Evolutionary conservation across 2,113 vertebrate species (phyloP).

Genomic region (Lonchura striata): DNA sequence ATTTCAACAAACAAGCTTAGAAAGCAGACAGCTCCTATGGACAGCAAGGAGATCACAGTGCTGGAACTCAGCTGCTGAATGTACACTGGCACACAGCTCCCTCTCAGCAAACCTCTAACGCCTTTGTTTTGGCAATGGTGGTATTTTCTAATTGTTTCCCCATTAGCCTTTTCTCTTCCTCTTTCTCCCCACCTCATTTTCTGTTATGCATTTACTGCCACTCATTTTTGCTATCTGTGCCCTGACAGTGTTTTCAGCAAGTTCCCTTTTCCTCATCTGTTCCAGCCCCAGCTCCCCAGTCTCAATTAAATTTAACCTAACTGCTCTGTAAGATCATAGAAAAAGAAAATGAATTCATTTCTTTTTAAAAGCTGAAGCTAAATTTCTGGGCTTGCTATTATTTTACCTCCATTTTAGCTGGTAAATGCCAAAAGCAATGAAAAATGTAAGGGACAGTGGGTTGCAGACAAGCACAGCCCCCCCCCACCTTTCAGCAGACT

Average conservation of each 20-base stretch:
- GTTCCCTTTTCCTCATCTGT: neutral
- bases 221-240: neutral
- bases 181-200: conserved; percentile 11
- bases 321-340: neutral
- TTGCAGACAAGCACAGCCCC: neutral
- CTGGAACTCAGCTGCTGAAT: neutral
- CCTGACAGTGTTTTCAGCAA: conserved; percentile 30
- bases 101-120: neutral
- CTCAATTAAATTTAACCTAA: conserved; percentile 26
- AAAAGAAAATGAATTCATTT: neutral
- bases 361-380: neutral
- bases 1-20: neutral
- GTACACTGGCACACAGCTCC: neutral
- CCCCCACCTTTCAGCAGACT: neutral
- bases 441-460: neutral
- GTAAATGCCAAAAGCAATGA: neutral
- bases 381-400: neutral
- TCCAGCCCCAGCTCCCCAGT: neutral
- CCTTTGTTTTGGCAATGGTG: neutral
- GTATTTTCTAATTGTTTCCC: conserved; percentile 36
- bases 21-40: neutral
- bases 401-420: neutral
- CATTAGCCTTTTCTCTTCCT: neutral
- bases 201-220: neutral
- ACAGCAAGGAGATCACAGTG: neutral